Evolutionary conservation across 37 sponge, comb jelly and placozoan genomes (phyloP).

Genomic region (Amphimedon queenslandica): DNA sequence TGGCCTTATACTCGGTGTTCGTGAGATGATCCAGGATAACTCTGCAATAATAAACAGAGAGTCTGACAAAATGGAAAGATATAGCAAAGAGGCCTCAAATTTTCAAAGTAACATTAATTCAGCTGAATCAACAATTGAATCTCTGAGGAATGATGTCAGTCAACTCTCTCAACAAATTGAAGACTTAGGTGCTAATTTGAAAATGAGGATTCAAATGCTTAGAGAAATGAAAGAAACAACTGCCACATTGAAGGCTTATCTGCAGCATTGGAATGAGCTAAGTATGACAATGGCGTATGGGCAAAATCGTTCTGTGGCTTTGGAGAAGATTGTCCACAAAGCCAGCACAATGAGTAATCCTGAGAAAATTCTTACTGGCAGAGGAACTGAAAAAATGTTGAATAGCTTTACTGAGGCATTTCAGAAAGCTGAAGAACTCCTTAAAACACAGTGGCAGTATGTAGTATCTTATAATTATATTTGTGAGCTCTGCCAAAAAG

Average conservation of each 20-base stretch:
- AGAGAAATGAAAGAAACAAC: constrained; percentile 10
- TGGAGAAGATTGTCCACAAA: constrained; percentile 16
- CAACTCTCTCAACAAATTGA: neutral
- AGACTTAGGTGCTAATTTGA: neutral
- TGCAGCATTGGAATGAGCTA: constrained; percentile 11
- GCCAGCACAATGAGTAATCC: constrained; percentile 3
- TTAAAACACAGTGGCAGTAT: neutral
- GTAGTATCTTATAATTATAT: neutral
- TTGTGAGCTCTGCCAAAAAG: neutral
- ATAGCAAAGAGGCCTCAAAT: neutral
- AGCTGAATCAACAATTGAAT: neutral
- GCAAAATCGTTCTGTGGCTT: neutral
- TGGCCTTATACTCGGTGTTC: constrained; percentile 11
- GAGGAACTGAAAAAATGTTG: neutral
- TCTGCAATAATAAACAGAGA: neutral
- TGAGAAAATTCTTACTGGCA: neutral
- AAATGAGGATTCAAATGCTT: neutral
- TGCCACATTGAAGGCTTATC: neutral
- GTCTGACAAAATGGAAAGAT: neutral
- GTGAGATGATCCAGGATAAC: constrained; percentile 6
- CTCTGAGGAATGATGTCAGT: no score
- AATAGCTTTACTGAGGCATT: constrained; percentile 28
- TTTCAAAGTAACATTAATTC: neutral
- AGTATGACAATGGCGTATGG: constrained; percentile 2
- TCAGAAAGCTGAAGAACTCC: neutral